Evolutionary conservation across 2,113 vertebrate species (phyloP).

Genomic region (Pterocles orientalis): DNA sequence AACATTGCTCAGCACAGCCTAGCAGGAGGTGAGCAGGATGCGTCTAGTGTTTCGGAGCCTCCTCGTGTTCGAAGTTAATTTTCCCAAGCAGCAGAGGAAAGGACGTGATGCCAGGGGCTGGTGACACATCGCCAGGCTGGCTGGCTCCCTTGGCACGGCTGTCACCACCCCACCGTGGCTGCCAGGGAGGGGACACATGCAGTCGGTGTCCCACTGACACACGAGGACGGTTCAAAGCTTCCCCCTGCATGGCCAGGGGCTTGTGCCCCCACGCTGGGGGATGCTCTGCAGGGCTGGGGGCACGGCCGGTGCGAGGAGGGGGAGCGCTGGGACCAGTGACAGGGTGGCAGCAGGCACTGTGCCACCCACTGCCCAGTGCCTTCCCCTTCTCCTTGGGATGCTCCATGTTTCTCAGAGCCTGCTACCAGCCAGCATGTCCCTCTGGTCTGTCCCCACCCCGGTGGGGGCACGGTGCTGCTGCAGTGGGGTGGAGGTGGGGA

Average conservation of each 20-base stretch:
- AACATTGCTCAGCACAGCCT: rapidly evolving
- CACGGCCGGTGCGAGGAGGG: rapidly evolving
- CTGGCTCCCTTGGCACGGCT: neutral
- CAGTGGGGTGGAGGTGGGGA: neutral
- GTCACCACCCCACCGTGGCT: neutral
- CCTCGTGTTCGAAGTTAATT: neutral
- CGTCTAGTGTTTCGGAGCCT: neutral
- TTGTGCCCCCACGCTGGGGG: rapidly evolving
- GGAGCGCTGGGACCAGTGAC: rapidly evolving
- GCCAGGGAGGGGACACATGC: neutral
- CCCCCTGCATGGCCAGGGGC: neutral
- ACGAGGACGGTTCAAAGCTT: neutral
- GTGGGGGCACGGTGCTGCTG: rapidly evolving
- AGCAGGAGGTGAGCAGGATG: neutral
- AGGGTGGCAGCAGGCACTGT: neutral
- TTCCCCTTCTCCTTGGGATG: neutral
- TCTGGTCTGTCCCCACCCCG: neutral
- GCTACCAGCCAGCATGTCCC: neutral
- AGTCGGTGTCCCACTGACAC: neutral
- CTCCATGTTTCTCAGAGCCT: neutral
- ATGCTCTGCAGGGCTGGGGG: neutral
- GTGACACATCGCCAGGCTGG: neutral
- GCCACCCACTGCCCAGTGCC: neutral
- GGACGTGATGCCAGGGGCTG: neutral
- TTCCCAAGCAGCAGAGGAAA: neutral